Conservation (phyloP, 2,888 invertebrate genomes). For the Cataglyphis livida region DNA sequence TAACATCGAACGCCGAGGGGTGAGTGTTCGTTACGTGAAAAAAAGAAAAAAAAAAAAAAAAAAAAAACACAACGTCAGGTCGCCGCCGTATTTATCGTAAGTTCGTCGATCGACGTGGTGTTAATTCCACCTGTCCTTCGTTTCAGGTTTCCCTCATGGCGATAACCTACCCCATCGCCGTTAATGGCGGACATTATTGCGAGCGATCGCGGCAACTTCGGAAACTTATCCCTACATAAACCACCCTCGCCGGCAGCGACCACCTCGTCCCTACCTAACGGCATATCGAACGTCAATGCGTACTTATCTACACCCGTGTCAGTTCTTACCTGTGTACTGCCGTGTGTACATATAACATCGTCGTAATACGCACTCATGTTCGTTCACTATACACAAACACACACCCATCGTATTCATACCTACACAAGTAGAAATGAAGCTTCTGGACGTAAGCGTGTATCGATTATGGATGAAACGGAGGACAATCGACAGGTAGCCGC, state of each 20-base stretch:
- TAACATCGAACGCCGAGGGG: conserved; percentile 25
- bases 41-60: neutral
- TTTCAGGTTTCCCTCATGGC: conserved; percentile 73
- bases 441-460: conserved; percentile 69
- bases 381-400: conserved; percentile 3
- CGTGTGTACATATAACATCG: conserved; percentile 37
- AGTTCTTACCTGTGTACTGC: conserved; percentile 50
- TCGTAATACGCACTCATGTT: conserved; percentile 38
- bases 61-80: conserved; percentile 10
- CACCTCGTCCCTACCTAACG: conserved; percentile 36
- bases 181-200: conserved; percentile 81
- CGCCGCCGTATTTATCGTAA: conserved; percentile 63
- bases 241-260: conserved; percentile 41
- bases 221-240: conserved; percentile 70
- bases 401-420: conserved; percentile 1
- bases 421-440: conserved; percentile 56
- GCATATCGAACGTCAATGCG: conserved; percentile 75
- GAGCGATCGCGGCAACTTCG: conserved; percentile 78
- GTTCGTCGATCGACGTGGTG: conserved; percentile 76
- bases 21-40: conserved; percentile 44
- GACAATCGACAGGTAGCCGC: conserved; percentile 80
- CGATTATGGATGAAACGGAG: conserved; percentile 77
- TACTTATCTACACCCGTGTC: conserved; percentile 65
- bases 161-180: conserved; percentile 76
- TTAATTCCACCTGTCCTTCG: conserved; percentile 81